These are phyloP conservation scores for Rana temporaria DNA, from an alignment of 2,113 vertebrate genomes.

Conservation along the genomic window DNA sequence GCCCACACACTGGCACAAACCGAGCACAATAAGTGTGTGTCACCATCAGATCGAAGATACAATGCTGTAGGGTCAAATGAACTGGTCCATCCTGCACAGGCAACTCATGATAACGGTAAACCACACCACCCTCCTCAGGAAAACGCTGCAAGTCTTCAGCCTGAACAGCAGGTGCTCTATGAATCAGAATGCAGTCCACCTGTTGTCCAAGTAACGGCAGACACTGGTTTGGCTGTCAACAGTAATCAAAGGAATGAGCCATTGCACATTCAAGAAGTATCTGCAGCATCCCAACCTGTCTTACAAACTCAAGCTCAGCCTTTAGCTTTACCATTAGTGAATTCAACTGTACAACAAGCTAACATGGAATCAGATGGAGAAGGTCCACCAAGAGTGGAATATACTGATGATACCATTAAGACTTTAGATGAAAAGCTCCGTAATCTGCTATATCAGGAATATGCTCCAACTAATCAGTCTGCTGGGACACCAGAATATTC, in stretches of 20 bases:
- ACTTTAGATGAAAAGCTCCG: slow-evolving; percentile 94
- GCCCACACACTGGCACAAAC: slow-evolving; percentile 63
- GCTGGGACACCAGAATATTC: slow-evolving; percentile 81
- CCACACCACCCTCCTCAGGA: slow-evolving; percentile 65
- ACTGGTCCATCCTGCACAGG: neutral
- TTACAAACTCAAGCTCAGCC: slow-evolving; percentile 58
- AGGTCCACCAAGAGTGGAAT: slow-evolving; percentile 86
- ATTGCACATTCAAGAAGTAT: slow-evolving; percentile 68
- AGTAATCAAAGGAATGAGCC: slow-evolving; percentile 60
- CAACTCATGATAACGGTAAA: slow-evolving; percentile 65
- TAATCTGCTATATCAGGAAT: slow-evolving; percentile 95
- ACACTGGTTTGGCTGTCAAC: slow-evolving; percentile 37
- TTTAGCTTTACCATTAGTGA: slow-evolving; percentile 21
- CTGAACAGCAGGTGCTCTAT: slow-evolving; percentile 54
- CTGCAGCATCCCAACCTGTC: slow-evolving; percentile 46
- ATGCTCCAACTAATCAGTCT: slow-evolving; percentile 85
- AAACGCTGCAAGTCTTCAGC: slow-evolving; percentile 62
- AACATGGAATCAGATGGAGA: slow-evolving; percentile 87
- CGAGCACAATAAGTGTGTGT: slow-evolving; percentile 62
- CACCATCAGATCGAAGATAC: slow-evolving; percentile 70
- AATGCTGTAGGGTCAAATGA: slow-evolving; percentile 73
- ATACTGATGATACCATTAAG: slow-evolving; percentile 95
- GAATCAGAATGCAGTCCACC: slow-evolving; percentile 74
- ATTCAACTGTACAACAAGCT: slow-evolving; percentile 65
- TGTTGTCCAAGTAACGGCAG: slow-evolving; percentile 62